These are phyloP conservation scores for Noturus placidus DNA, from an alignment of 2,113 vertebrate species.

Conservation along the genomic window DNA sequence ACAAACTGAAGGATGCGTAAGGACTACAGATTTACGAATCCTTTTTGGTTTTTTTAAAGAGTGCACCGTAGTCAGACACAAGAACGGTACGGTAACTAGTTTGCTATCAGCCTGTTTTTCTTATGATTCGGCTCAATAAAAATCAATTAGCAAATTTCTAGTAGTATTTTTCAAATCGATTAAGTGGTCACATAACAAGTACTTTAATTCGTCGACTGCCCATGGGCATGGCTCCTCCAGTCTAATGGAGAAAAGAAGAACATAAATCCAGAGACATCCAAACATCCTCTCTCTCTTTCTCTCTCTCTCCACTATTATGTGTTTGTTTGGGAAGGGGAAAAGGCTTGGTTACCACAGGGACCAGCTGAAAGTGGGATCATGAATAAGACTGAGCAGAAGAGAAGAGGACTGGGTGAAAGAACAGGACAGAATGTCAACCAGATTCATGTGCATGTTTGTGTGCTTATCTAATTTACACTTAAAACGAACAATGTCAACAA, in stretches of 20 bases:
- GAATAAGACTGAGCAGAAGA: conserved; percentile 20
- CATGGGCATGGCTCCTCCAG: not conserved
- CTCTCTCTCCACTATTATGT: conserved; percentile 20
- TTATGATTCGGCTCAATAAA: not conserved
- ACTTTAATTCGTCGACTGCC: not conserved
- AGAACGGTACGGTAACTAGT: not conserved
- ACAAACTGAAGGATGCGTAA: not conserved
- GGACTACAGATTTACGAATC: not conserved
- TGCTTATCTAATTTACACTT: conserved; percentile 1
- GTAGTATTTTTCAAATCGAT: not conserved
- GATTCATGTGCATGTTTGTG: not conserved
- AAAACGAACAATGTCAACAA: conserved; percentile 4
- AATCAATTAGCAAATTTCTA: conserved; percentile 16
- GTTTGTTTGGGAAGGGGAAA: conserved; percentile 40
- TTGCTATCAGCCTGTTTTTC: not conserved
- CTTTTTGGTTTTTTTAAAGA: not conserved
- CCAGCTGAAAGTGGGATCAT: conserved; percentile 44
- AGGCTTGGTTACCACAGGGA: conserved; percentile 61
- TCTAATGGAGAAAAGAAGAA: conserved; percentile 12
- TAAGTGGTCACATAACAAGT: not conserved
- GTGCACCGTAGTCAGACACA: too few relatives aligned
- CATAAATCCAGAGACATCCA: conserved; percentile 20
- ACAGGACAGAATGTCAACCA: not conserved
- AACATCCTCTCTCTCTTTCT: not conserved
- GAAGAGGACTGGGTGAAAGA: conserved; percentile 15